Conservation (phyloP, 2,888 invertebrate genomes). For the Synanthedon tipuliformis region DNA sequence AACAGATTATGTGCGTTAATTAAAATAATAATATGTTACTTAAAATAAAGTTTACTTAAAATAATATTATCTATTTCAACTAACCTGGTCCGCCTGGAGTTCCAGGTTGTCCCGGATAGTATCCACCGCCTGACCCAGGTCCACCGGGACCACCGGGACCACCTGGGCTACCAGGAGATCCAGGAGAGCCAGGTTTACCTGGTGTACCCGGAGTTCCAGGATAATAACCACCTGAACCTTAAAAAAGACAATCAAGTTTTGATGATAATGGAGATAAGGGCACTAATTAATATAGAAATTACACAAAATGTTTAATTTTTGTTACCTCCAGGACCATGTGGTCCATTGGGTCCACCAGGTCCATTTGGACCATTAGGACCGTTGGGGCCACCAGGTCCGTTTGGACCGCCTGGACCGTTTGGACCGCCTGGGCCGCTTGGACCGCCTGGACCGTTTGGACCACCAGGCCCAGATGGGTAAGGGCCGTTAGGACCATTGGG, state of each 20-base stretch:
- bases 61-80: not conserved
- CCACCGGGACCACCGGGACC: constrained; percentile 8
- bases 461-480: constrained; percentile 23
- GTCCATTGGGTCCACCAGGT: constrained; percentile 11
- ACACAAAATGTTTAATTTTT: not conserved
- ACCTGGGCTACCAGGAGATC: constrained; percentile 13
- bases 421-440: constrained; percentile 7
- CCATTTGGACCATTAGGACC: constrained; percentile 8
- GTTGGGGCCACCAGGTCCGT: constrained; percentile 9
- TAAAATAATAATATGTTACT: too few species aligned
- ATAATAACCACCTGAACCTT: constrained; percentile 18
- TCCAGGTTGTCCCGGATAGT: constrained; percentile 6
- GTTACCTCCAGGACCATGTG: constrained; percentile 1
- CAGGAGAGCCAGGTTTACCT: constrained; percentile 21
- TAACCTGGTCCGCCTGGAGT: constrained; percentile 7
- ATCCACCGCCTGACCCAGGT: constrained; percentile 3
- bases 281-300: not conserved
- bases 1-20: not conserved
- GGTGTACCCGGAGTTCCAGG: constrained; percentile 53
- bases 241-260: not conserved
- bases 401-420: constrained; percentile 10
- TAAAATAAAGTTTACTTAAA: too few species aligned
- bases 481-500: constrained; percentile 30
- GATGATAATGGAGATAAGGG: not conserved
- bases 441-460: constrained; percentile 12